Evolutionary conservation across 2,113 vertebrate species (phyloP).

Genomic region (Psephotus haematonotus): DNA sequence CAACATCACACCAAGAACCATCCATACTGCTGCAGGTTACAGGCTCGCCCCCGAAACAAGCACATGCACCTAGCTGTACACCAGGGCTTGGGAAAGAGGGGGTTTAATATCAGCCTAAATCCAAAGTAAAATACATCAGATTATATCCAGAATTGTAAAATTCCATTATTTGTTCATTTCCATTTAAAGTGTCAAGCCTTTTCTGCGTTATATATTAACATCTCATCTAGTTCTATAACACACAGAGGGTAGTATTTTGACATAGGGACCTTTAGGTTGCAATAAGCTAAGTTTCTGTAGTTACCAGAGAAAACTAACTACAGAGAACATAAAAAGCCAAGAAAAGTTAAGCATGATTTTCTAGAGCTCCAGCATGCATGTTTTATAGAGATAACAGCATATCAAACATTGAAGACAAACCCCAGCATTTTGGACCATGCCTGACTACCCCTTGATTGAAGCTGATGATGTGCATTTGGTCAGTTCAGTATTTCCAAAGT

Average conservation of each 20-base stretch:
- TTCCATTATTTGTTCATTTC: background rate
- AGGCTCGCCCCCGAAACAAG: background rate
- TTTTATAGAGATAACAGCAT: background rate
- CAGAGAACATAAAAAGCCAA: background rate
- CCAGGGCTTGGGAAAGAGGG: background rate
- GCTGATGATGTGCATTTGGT: rapidly evolving
- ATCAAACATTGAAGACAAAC: background rate
- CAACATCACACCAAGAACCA: background rate
- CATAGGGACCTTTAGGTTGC: background rate
- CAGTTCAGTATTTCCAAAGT: background rate
- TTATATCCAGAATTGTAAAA: background rate
- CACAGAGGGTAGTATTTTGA: background rate
- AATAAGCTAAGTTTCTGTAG: background rate
- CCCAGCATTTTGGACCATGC: background rate
- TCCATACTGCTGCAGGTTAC: background rate
- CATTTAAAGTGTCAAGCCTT: background rate
- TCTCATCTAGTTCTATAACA: background rate
- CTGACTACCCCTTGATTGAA: background rate
- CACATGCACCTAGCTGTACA: background rate
- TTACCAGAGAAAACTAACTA: background rate
- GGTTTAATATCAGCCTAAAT: background rate
- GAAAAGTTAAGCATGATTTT: background rate
- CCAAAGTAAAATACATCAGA: background rate
- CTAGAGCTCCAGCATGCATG: background rate
- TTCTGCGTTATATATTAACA: background rate